Evolutionary conservation across 30 jellyfish, hydroid and myxozoan genomes (phyloP).

Genomic region (Morbakka virulenta): DNA sequence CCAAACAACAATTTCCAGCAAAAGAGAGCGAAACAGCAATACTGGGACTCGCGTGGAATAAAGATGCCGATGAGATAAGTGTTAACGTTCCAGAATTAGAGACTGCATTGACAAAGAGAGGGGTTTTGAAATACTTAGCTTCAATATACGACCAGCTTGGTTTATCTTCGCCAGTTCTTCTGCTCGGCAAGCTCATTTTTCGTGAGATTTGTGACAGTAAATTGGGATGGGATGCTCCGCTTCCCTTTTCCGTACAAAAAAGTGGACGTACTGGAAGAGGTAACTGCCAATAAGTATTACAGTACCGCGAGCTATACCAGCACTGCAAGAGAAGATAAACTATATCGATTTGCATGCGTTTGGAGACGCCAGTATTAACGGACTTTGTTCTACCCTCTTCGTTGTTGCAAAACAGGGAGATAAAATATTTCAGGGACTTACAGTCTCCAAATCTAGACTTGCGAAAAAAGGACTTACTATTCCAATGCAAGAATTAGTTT

Average conservation of each 20-base stretch:
- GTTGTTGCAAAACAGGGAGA: conserved; percentile 5
- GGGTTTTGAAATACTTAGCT: conserved; percentile 36
- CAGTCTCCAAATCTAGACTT: conserved; percentile 20
- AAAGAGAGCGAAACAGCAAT: conserved; percentile 11
- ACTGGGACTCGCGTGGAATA: conserved; percentile 52
- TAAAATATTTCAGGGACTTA: background rate
- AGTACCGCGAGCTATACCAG: conserved; percentile 23
- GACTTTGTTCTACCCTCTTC: conserved; percentile 31
- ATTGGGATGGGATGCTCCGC: conserved; percentile 39
- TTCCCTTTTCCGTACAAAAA: conserved; percentile 7
- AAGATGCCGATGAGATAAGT: conserved; percentile 10
- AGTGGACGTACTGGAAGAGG: conserved; percentile 9
- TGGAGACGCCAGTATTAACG: conserved; percentile 47
- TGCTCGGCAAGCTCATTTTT: conserved; percentile 21
- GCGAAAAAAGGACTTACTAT: conserved; percentile 39
- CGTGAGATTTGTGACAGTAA: conserved; percentile 41
- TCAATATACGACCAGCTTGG: conserved; percentile 53
- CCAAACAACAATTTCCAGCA: conserved; percentile 1
- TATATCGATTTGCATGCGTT: conserved; percentile 30
- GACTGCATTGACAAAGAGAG: conserved; percentile 33
- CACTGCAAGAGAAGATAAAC: background rate
- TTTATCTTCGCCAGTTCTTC: conserved; percentile 43
- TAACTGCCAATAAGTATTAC: conserved; percentile 15
- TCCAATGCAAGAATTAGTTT: conserved; percentile 21
- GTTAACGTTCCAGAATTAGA: conserved; percentile 8